Evolutionary conservation across 2,888 invertebrate genomes (phyloP), one percentile per base, ranked within the genome.

Genomic region (Protodeltote pygarga): DNA sequence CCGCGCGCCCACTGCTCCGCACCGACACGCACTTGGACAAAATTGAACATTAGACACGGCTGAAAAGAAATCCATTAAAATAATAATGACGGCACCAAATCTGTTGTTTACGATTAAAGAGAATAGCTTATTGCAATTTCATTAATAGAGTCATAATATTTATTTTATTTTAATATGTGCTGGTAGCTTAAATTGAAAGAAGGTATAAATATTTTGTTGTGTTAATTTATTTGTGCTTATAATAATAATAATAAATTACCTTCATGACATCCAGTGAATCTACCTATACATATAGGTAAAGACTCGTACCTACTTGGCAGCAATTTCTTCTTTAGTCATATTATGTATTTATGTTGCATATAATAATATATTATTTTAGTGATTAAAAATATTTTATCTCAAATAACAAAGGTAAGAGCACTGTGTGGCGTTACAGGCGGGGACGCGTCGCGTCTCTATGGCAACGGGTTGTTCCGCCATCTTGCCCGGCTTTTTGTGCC

Each of bases 401-500:
- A 42, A 40, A 35, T 21, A 3, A 31, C 5, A 9, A 8, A 20
- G 33, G 20, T 25, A 23, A 31, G 37, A 48, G 40, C 69, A 47
- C 41, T 32, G 67, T 46, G 55, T 44, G 41, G 34, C 38, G 54
- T 64, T 61, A 42, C 42, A 44, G 50, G 50, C 61, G 65, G 63
- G 40, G 55, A 57, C 67, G 59, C 73, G 70, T 71, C 76, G 73
- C 76, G 74, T 82, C 79, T 81, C 81, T 82, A 84, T 74, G 73
- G 75, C 75, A 79, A 77, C 78, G 77, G 69, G 72, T 77, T 71
- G 75, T 58, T 63, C 81, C 75, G 80, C 84, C 85, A 83, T 83
- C 79, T 81, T 83, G 75, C 66, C 58, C 71, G 66, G 79, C 79
- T 84, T 85, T 87, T 87, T 86, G 83, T 85, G 66, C 68, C 77